Conservation (phyloP, 2,113 vertebrate genomes). For the Terrapene triunguis region DNA sequence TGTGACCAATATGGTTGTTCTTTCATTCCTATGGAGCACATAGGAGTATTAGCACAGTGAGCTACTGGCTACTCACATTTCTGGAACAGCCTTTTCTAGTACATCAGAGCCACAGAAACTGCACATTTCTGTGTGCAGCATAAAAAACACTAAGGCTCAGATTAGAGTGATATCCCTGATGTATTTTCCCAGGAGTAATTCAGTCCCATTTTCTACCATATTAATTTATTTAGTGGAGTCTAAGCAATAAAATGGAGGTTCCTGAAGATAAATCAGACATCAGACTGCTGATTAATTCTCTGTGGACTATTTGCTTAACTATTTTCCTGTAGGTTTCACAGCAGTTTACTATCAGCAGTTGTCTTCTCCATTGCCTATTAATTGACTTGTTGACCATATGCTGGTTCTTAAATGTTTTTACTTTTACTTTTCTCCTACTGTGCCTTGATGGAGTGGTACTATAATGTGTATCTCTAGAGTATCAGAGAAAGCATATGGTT, state of each 20-base stretch:
- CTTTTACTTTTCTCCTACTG: conserved; percentile 52
- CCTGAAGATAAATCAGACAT: conserved; percentile 46
- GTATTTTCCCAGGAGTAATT: neutral
- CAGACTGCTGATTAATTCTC: conserved; percentile 55
- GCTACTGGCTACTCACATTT: neutral
- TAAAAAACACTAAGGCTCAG: neutral
- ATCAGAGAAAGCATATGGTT: conserved; percentile 38
- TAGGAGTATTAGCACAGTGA: neutral
- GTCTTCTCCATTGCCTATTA: conserved; percentile 49
- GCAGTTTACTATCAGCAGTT: conserved; percentile 59
- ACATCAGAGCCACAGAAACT: neutral
- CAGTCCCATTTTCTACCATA: conserved; percentile 14
- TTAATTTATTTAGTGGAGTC: neutral
- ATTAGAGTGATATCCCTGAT: neutral
- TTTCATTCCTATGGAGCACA: neutral
- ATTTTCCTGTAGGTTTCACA: conserved; percentile 60
- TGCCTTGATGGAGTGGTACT: conserved; percentile 48
- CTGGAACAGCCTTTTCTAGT: neutral
- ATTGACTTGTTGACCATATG: conserved; percentile 56
- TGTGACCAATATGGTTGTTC: neutral
- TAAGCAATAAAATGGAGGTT: conserved; percentile 27
- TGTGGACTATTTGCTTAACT: conserved; percentile 51
- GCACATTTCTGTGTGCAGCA: neutral
- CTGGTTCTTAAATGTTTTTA: conserved; percentile 49
- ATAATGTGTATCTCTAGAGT: neutral